These are phyloP conservation scores for Semaprochilodus insignis DNA, from an alignment of 2,797 vertebrate genomes.

Conservation along the genomic window DNA sequence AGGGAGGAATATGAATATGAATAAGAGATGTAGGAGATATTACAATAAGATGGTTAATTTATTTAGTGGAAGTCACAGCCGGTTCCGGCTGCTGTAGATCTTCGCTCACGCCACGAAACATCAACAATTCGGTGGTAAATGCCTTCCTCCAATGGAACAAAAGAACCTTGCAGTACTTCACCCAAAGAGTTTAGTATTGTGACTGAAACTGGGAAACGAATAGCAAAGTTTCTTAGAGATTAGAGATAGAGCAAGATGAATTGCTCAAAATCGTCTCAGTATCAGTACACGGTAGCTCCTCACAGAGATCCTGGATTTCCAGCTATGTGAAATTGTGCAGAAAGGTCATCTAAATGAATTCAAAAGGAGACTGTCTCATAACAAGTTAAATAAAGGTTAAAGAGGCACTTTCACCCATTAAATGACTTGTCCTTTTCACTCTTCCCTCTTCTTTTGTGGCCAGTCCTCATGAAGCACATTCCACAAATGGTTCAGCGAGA, in stretches of 20 bases:
- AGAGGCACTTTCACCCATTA: background rate
- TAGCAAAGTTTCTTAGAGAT: background rate
- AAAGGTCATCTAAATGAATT: slow-evolving; percentile 3
- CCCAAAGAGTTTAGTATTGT: no score
- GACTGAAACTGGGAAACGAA: background rate
- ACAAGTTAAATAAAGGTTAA: slow-evolving; percentile 9
- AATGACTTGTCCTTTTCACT: slow-evolving; percentile 25
- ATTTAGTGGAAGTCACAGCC: background rate
- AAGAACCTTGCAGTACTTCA: no score
- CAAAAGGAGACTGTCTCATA: background rate
- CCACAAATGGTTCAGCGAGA: slow-evolving; percentile 25
- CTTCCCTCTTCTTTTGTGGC: slow-evolving; percentile 24
- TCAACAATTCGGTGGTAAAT: background rate
- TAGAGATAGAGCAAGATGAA: background rate
- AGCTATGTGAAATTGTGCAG: background rate
- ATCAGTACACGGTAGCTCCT: background rate
- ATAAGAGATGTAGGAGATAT: slow-evolving; percentile 1
- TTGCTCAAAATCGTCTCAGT: background rate
- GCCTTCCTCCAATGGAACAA: no score
- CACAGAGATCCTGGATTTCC: background rate
- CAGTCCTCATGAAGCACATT: slow-evolving; percentile 8
- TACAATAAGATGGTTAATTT: background rate
- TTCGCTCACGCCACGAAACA: background rate
- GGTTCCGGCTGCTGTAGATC: background rate
- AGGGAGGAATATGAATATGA: background rate